phyloP scores from a whole-genome alignment of 2,797 vertebrate species.

The Hippopotamyrus pictus region DNA sequence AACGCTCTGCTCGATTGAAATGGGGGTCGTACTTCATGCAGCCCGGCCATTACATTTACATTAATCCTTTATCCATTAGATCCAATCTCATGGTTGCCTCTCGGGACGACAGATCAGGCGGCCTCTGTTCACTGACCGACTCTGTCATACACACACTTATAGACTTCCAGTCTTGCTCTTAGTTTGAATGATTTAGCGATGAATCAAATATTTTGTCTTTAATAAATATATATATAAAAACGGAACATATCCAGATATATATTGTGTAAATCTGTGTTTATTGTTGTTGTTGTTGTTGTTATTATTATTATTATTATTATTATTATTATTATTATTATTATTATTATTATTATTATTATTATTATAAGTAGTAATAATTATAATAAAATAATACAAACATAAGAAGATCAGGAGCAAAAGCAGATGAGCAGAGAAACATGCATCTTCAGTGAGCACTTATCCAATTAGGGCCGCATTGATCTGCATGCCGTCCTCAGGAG shows the following conservation, averaged over 20 bases:
- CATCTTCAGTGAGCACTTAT: neutral
- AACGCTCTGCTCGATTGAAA: neutral
- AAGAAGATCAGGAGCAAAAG: neutral
- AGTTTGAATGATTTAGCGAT: neutral
- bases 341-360: no score
- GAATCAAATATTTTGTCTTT: neutral
- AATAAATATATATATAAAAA: neutral
- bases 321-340: neutral
- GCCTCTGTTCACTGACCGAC: slow-evolving; percentile 50
- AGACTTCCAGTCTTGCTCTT: neutral
- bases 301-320: neutral
- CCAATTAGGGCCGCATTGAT: neutral
- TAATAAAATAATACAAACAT: neutral
- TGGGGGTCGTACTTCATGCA: neutral
- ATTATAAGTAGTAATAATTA: neutral
- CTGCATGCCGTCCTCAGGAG: neutral
- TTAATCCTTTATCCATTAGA: slow-evolving; percentile 69
- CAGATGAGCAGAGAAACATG: neutral
- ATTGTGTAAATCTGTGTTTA: neutral
- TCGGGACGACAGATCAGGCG: slow-evolving; percentile 46
- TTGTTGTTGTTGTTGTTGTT: neutral
- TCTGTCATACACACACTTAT: neutral
- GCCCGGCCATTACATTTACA: slow-evolving; percentile 38
- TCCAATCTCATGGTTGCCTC: slow-evolving; percentile 61
- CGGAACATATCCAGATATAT: neutral